Evolutionary conservation across 2,797 vertebrate genomes (phyloP).

Genomic region (Pseudotriccus pelzelni): DNA sequence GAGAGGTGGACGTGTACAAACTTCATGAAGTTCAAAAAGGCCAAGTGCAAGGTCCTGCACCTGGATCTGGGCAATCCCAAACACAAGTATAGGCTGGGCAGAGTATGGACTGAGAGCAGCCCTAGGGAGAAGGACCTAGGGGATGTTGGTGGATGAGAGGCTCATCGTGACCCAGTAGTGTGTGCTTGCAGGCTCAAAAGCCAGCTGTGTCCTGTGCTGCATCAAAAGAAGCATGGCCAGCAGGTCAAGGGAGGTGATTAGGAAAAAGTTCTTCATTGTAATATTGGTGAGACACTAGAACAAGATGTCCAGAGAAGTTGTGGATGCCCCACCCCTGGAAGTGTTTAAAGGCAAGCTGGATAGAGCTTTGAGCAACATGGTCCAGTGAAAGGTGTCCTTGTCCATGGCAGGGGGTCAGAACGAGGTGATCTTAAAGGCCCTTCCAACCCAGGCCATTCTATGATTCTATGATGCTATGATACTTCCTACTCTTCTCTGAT

Average conservation of each 20-base stretch:
- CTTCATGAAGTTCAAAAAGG: not conserved
- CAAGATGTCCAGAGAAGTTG: not conserved
- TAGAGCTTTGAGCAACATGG: not conserved
- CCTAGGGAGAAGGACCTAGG: not conserved
- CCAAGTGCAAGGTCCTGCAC: not conserved
- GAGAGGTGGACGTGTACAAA: not conserved
- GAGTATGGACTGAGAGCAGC: not conserved
- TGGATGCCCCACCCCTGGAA: not conserved
- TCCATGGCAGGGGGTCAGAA: not conserved
- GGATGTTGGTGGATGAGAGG: not conserved
- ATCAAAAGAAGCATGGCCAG: not conserved
- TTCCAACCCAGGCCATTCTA: not conserved
- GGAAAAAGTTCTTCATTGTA: not conserved
- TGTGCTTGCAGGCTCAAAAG: not conserved
- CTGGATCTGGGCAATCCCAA: not conserved
- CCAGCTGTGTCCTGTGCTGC: not conserved
- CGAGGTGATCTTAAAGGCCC: not conserved
- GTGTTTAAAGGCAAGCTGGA: not conserved
- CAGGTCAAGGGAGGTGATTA: not conserved
- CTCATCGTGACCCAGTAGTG: not conserved
- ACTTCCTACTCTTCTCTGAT: not conserved
- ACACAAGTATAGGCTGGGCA: not conserved
- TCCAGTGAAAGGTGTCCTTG: not conserved
- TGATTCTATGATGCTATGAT: not conserved
- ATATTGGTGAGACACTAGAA: not conserved